Conservation (phyloP, 1,140 invertebrate genomes). For the Capitella teleta region DNA sequence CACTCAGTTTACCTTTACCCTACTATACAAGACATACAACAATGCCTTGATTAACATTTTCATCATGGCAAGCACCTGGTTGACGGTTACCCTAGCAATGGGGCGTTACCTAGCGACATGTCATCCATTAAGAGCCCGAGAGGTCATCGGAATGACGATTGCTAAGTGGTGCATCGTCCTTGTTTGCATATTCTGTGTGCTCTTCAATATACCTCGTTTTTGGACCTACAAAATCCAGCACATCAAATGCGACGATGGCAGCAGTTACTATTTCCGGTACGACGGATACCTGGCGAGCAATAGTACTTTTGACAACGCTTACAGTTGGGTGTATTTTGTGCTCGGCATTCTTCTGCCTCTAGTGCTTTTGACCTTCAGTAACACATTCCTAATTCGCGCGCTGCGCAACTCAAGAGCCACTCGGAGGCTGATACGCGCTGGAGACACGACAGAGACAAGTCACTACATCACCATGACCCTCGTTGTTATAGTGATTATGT, state of each 20-base stretch:
- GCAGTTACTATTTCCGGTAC: not conserved
- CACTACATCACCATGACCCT: not conserved
- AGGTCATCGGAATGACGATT: constrained; percentile 1
- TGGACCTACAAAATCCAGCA: not conserved
- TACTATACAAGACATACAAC: constrained; percentile 1
- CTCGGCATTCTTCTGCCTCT: constrained; percentile 1
- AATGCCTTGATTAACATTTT: constrained; percentile 6
- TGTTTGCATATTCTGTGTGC: constrained; percentile 12
- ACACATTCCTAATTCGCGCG: not conserved
- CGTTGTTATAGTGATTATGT: constrained; percentile 1
- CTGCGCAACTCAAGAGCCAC: not conserved
- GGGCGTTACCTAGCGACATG: not conserved
- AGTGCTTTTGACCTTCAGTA: not conserved
- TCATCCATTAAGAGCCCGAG: constrained; percentile 3
- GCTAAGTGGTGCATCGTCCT: not conserved
- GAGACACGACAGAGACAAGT: not conserved
- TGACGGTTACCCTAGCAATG: constrained; percentile 6
- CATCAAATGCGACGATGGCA: not conserved
- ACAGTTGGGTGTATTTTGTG: not conserved
- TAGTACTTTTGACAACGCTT: not conserved
- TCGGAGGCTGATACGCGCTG: not conserved
- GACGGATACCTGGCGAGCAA: not conserved
- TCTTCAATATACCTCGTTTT: not conserved
- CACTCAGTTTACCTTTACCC: not conserved
- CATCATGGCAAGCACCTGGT: constrained; percentile 3